Conservation (phyloP, 2,888 invertebrate species). For the Campaea margaritaria region DNA sequence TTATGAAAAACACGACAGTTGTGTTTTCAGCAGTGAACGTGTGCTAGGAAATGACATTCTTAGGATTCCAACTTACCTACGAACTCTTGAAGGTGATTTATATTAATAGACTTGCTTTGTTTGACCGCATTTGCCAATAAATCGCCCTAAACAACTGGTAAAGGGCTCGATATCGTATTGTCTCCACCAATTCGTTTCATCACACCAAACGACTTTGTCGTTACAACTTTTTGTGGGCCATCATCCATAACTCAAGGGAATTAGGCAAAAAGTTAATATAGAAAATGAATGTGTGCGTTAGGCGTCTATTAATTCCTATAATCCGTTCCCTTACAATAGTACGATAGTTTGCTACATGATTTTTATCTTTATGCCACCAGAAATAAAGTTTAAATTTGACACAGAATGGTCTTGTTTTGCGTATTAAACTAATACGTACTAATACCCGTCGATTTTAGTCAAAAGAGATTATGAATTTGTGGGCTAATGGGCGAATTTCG, state of each 20-base stretch:
- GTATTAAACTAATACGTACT: neutral
- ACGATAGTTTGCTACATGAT: slow-evolving; percentile 3
- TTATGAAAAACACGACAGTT: too few relatives aligned
- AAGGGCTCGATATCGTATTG: neutral
- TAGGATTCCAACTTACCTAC: too few relatives aligned
- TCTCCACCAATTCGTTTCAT: slow-evolving; percentile 6
- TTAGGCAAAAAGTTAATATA: slow-evolving; percentile 37
- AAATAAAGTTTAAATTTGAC: neutral
- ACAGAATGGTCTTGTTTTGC: neutral
- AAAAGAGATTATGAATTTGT: slow-evolving; percentile 22
- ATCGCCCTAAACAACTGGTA: too few relatives aligned
- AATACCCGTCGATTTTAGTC: slow-evolving; percentile 21
- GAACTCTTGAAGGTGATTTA: too few relatives aligned
- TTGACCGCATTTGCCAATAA: too few relatives aligned
- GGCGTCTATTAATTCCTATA: slow-evolving; percentile 30
- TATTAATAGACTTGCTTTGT: too few relatives aligned
- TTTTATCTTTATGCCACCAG: neutral
- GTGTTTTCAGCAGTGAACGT: too few relatives aligned
- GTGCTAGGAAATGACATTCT: too few relatives aligned
- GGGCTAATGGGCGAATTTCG: slow-evolving; percentile 3
- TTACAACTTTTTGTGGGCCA: slow-evolving; percentile 18
- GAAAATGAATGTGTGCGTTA: slow-evolving; percentile 32
- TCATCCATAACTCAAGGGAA: slow-evolving; percentile 26
- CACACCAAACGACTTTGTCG: slow-evolving; percentile 5
- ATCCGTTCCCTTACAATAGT: slow-evolving; percentile 18